Evolutionary conservation across 2,888 invertebrate species (phyloP).

Genomic region (Nomada flava): DNA sequence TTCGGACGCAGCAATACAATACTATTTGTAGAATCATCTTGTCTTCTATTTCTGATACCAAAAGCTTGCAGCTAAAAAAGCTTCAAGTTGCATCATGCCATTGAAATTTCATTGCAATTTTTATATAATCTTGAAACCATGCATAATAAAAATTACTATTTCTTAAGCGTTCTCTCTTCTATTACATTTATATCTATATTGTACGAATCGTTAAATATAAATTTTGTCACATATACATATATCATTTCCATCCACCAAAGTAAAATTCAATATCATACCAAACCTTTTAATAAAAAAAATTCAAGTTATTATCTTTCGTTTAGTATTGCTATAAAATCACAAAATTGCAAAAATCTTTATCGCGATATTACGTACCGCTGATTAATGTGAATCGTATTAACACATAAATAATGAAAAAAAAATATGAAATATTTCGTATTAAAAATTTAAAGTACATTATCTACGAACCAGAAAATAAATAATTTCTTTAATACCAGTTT

Average conservation of each 20-base stretch:
- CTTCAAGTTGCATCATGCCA: conserved; percentile 19
- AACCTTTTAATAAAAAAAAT: not conserved
- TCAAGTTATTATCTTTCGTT: not conserved
- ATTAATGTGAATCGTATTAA: not conserved
- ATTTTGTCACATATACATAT: not conserved
- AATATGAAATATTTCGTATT: conserved; percentile 34
- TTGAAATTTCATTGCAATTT: conserved; percentile 13
- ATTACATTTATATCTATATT: conserved; percentile 2
- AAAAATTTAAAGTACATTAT: conserved; percentile 37
- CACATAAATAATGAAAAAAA: conserved; percentile 7
- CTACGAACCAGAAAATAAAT: conserved; percentile 36
- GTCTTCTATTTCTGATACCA: conserved; percentile 37
- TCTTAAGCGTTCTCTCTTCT: not conserved
- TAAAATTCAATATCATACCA: not conserved
- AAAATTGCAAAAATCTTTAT: not conserved
- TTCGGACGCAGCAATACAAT: conserved; percentile 47
- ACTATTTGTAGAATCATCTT: conserved; percentile 29
- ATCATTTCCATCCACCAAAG: not conserved
- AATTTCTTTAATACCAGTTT: conserved; percentile 35
- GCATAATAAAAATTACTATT: conserved; percentile 43
- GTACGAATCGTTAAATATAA: too few relatives aligned
- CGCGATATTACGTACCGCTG: not conserved
- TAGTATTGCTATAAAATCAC: not conserved
- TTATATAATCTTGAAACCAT: conserved; percentile 35
- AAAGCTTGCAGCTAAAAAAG: conserved; percentile 32